phyloP scores from a whole-genome alignment of 1,140 invertebrate species.

The Saccostrea cuccullata region DNA sequence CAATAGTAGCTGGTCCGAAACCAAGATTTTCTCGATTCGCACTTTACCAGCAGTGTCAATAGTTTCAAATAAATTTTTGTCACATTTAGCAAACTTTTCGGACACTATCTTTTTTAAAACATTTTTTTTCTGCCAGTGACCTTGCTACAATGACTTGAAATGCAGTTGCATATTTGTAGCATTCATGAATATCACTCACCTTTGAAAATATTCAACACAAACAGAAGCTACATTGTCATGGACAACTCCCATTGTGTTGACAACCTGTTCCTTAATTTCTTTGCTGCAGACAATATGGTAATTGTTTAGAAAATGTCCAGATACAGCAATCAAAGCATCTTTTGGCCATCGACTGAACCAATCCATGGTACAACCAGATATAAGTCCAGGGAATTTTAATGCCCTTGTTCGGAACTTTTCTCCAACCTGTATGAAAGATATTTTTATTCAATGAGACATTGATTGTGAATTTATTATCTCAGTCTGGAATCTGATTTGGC shows the following conservation, averaged over 20 bases:
- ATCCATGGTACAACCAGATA: conserved; percentile 97
- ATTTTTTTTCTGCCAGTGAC: too few species aligned
- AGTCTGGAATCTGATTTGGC: too few species aligned
- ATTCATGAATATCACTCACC: conserved; percentile 77
- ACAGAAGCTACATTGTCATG: conserved; percentile 90
- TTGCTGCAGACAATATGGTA: conserved; percentile 92
- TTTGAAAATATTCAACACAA: conserved; percentile 95
- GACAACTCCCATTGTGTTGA: conserved; percentile 88
- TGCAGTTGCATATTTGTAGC: too few species aligned
- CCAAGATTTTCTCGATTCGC: too few species aligned
- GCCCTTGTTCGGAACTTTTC: conserved; percentile 85
- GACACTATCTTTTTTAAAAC: too few species aligned
- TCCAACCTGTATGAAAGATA: conserved; percentile 71
- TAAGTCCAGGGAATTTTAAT: conserved; percentile 94
- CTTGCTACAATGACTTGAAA: too few species aligned
- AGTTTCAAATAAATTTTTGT: too few species aligned
- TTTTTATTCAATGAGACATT: too few species aligned
- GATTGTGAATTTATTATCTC: background rate
- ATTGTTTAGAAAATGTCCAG: conserved; percentile 91
- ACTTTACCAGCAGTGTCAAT: too few species aligned
- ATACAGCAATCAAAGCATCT: conserved; percentile 94
- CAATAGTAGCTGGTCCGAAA: too few species aligned
- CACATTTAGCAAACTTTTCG: too few species aligned
- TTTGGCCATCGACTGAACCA: conserved; percentile 98
- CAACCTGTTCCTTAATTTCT: conserved; percentile 89